Evolutionary conservation across 2,888 invertebrate genomes (phyloP), one percentile per base, ranked within the genome.

Genomic region (Chironomus riparius): DNA sequence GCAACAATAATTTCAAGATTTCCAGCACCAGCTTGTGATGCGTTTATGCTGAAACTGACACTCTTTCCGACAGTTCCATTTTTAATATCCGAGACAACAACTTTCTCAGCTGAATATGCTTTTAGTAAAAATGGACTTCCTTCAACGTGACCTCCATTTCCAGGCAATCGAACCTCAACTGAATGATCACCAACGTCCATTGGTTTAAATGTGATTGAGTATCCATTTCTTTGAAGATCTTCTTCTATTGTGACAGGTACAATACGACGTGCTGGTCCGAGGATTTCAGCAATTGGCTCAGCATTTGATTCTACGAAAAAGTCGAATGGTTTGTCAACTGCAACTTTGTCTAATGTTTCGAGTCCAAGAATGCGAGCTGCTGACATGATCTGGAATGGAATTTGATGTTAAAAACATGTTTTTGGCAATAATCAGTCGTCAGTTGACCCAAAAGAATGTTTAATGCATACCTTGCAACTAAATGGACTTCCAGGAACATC

Each of bases 1-100:
- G 97, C 96, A 0, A 98, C 97, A 77, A 98, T 97, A 76, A 98
- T 98, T 86, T 98, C 98, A 81, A 98, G 87, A 84, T 98, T 98
- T 24, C 98, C 98, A 70, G 97, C 97, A 78, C 98, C 95, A 21
- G 91, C 91, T 81, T 91, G 91, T 0, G 90, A 91, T 71, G 91
- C 91, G 80, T 91, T 91, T 86, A 97, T 97, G 80, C 94, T 94
- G 82, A 98, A 98, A 77, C 94, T 95, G 4, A 97, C 94, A 6
- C 95, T 94, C 82, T 95, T 93, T 15, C 96, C 95, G 22, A 97
- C 94, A 48, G 93, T 89, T 1, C 95, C 95, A 5, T 92, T 92
- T 13, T 92, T 92, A 79, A 98, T 95, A 80, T 97, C 96, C 0
- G 95, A 94, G 10, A 99, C 95, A 78, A 92, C 92, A n/a, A 98